Conservation (phyloP, 2,888 invertebrate genomes). For the Opisthograptis luteolata region DNA sequence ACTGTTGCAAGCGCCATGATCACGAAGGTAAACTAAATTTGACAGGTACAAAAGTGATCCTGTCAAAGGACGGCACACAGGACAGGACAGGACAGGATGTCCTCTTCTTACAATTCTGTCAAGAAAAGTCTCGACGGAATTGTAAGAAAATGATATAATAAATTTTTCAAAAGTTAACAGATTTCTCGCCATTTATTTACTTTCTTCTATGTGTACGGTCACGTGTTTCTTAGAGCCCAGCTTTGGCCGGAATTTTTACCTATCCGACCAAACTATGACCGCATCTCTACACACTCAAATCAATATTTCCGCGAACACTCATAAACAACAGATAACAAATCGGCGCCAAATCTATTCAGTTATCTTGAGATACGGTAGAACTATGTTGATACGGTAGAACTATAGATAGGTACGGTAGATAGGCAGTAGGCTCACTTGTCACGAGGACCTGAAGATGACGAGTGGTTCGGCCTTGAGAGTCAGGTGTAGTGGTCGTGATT, state of each 20-base stretch:
- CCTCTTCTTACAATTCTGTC: no score
- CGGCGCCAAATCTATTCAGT: constrained; percentile 19
- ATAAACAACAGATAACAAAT: constrained; percentile 9
- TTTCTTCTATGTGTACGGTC: no score
- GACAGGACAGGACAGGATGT: no score
- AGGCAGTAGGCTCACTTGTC: constrained; percentile 13
- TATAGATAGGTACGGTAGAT: no score
- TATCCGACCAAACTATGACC: neutral
- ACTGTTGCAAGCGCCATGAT: no score
- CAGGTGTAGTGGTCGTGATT: constrained; percentile 4
- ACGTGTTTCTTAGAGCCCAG: neutral
- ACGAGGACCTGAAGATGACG: neutral
- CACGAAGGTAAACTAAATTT: no score
- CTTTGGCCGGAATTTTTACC: neutral
- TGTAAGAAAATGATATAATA: no score
- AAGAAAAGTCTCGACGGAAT: no score
- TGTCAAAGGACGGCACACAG: no score
- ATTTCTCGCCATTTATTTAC: no score
- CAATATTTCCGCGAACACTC: neutral
- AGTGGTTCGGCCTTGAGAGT: constrained; percentile 7
- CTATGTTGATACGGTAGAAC: neutral
- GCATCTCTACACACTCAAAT: neutral
- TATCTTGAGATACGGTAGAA: constrained; percentile 5
- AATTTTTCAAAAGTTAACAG: no score
- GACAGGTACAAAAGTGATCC: no score